phyloP scores from a whole-genome alignment of 1,140 invertebrate species.

The Aporrectodea caliginosa region DNA sequence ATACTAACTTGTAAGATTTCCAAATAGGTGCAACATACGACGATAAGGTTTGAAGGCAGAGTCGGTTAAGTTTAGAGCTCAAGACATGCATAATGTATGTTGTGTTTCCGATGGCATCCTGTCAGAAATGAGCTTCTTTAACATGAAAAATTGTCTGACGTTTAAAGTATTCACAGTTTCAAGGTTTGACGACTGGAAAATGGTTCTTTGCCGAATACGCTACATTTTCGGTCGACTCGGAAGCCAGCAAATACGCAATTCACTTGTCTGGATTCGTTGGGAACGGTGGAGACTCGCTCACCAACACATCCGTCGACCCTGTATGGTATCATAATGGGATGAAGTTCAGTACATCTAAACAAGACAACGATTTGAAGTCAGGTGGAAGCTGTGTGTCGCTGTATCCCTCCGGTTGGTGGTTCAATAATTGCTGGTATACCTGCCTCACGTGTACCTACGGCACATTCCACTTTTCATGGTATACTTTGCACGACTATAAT shows the following conservation, averaged over 20 bases:
- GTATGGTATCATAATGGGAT: background rate
- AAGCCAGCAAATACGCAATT: background rate
- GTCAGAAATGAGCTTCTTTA: too few relatives aligned
- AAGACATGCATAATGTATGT: too few relatives aligned
- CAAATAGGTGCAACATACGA: too few relatives aligned
- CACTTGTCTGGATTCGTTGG: background rate
- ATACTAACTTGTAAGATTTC: too few relatives aligned
- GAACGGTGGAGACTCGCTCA: background rate
- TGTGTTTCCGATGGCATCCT: too few relatives aligned
- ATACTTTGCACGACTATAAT: background rate
- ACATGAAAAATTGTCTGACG: too few relatives aligned
- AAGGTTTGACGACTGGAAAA: background rate
- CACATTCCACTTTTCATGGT: background rate
- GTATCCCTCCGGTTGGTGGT: background rate
- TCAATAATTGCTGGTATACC: background rate
- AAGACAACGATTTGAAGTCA: background rate
- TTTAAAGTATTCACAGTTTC: background rate
- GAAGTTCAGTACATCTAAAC: background rate
- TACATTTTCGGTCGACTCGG: background rate
- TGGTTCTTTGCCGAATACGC: background rate
- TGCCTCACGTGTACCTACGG: background rate
- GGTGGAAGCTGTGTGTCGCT: background rate
- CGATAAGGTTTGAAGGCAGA: too few relatives aligned
- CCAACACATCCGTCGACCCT: background rate
- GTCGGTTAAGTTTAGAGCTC: too few relatives aligned